phyloP scores from a whole-genome alignment of 1,140 invertebrate species.

The Anthonomus grandis region DNA sequence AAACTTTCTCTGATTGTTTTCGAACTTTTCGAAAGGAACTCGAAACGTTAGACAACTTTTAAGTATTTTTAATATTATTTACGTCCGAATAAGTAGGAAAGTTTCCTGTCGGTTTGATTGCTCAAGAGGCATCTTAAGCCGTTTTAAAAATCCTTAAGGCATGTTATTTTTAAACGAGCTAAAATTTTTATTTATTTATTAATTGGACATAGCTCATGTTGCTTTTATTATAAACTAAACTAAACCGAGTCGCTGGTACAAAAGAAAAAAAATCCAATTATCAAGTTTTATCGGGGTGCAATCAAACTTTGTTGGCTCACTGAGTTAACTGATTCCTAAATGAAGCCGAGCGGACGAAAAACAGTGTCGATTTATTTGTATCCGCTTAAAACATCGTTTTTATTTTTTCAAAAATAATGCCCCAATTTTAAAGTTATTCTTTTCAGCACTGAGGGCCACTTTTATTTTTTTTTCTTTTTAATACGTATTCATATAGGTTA shows the following conservation, averaged over 20 bases:
- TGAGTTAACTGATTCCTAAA: background rate
- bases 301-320: background rate
- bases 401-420: too few species aligned
- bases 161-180: too few species aligned
- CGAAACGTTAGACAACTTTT: constrained; percentile 14
- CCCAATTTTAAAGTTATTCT: too few species aligned
- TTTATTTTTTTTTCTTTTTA: too few species aligned
- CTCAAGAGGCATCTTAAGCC: background rate
- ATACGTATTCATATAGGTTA: too few species aligned
- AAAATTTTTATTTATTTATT: too few species aligned
- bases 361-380: too few species aligned
- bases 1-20: constrained; percentile 10
- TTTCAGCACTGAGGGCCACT: too few species aligned
- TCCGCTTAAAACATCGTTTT: too few species aligned
- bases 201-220: too few species aligned
- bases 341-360: background rate
- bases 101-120: constrained; percentile 10
- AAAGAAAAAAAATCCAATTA: background rate
- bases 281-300: background rate
- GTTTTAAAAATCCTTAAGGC: too few species aligned
- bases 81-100: constrained; percentile 9
- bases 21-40: constrained; percentile 5
- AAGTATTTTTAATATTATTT: constrained; percentile 17
- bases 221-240: too few species aligned
- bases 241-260: background rate